phyloP scores from a whole-genome alignment of 2,888 invertebrate species.

The Oeneis ivallda region DNA sequence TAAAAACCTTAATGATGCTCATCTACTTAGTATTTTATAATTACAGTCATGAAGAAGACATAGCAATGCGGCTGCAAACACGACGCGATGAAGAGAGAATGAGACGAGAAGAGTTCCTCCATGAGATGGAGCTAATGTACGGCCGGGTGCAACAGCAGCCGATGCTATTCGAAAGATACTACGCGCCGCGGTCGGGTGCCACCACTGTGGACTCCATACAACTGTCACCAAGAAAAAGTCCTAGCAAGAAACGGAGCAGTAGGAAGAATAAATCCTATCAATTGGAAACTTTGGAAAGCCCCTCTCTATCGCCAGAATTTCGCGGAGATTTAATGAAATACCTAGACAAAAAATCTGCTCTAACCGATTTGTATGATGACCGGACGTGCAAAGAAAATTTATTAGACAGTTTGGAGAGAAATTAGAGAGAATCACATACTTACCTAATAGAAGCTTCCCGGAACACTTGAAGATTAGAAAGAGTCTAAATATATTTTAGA shows the following conservation, averaged over 20 bases:
- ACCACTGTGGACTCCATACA: slow-evolving; percentile 59
- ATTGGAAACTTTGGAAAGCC: slow-evolving; percentile 57
- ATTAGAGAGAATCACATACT: slow-evolving; percentile 31
- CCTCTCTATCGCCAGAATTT: slow-evolving; percentile 62
- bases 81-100: slow-evolving; percentile 86
- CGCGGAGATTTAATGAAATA: slow-evolving; percentile 59
- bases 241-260: slow-evolving; percentile 53
- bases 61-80: slow-evolving; percentile 84
- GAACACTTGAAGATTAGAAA: neutral
- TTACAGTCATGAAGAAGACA: slow-evolving; percentile 83
- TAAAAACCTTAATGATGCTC: too few relatives aligned
- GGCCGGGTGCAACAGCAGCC: slow-evolving; percentile 86
- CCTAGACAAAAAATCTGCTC: slow-evolving; percentile 50
- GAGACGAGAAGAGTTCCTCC: slow-evolving; percentile 84
- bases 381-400: slow-evolving; percentile 46
- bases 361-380: slow-evolving; percentile 54
- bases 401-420: slow-evolving; percentile 53
- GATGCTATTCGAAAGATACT: slow-evolving; percentile 86
- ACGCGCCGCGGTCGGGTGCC: slow-evolving; percentile 77
- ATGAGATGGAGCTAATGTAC: slow-evolving; percentile 88
- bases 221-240: slow-evolving; percentile 63
- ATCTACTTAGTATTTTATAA: too few relatives aligned
- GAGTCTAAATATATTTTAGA: neutral
- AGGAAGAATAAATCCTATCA: slow-evolving; percentile 50
- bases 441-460: neutral